Evolutionary conservation across 2,797 vertebrate species (phyloP).

Genomic region (Yasuhikotakia modesta): DNA sequence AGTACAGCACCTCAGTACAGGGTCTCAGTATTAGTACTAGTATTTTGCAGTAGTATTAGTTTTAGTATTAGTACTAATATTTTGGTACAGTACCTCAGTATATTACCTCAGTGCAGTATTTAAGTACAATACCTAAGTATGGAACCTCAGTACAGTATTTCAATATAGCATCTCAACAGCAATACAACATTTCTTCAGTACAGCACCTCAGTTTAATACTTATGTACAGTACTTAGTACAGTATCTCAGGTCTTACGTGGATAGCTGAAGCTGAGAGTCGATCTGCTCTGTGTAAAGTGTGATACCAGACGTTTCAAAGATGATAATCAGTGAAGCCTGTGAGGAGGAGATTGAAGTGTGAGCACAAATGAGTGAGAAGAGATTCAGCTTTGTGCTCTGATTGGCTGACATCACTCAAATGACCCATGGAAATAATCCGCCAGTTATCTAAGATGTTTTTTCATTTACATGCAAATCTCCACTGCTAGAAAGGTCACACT

Average conservation of each 20-base stretch:
- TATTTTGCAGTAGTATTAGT: no score
- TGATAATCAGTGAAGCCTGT: conserved; percentile 80
- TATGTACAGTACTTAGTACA: no score
- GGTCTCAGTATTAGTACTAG: no score
- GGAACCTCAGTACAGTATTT: no score
- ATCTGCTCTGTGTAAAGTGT: conserved; percentile 80
- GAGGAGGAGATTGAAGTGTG: not conserved
- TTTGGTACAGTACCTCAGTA: no score
- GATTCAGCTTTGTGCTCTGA: conserved; percentile 9
- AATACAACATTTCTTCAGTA: no score
- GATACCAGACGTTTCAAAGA: conserved; percentile 81
- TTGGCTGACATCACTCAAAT: conserved; percentile 7
- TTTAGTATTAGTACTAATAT: no score
- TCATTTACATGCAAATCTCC: conserved; percentile 26
- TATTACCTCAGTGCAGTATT: no score
- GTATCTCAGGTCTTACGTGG: conserved; percentile 78
- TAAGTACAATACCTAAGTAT: no score
- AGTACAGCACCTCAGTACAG: no score
- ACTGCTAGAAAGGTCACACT: conserved; percentile 12
- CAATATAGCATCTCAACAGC: no score
- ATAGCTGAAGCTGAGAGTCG: conserved; percentile 77
- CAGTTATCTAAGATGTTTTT: not conserved
- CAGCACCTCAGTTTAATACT: no score
- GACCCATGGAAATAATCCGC: not conserved
- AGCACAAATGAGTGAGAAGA: conserved; percentile 13